Percentiles rank a stretch among this genome's conserved stretches.
phyloP scores from a whole-genome alignment of 1,140 invertebrate genomes.

The Hypothenemus hampei region DNA sequence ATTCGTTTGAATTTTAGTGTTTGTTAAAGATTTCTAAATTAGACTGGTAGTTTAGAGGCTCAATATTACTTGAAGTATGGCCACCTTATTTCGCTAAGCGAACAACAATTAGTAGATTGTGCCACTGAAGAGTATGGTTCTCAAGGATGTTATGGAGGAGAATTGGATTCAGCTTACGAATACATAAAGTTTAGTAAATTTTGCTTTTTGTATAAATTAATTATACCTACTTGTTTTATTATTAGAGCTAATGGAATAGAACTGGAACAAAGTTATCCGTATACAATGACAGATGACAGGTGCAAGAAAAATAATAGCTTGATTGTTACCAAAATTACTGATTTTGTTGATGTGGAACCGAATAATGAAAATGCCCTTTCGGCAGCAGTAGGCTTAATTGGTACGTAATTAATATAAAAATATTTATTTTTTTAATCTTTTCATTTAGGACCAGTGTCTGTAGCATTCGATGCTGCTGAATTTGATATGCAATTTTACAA shows the following conservation, averaged over 20 bases:
- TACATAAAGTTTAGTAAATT: conserved; percentile 62
- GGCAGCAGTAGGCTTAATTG: conserved; percentile 63
- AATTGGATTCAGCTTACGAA: conserved; percentile 87
- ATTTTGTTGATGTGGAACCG: conserved; percentile 74
- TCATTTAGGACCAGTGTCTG: conserved; percentile 78
- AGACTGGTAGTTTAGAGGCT: conserved; percentile 92
- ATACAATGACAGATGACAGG: conserved; percentile 68
- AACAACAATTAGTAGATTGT: conserved; percentile 97
- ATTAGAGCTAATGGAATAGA: conserved; percentile 79
- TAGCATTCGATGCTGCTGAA: conserved; percentile 88
- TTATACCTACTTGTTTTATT: background rate
- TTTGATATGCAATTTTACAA: conserved; percentile 63
- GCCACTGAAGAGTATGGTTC: conserved; percentile 10
- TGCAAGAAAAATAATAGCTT: conserved; percentile 56
- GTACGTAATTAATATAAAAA: conserved; percentile 5
- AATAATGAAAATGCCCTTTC: conserved; percentile 67
- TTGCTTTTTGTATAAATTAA: background rate
- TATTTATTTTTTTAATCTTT: background rate
- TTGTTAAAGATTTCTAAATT: conserved; percentile 25
- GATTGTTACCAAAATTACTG: conserved; percentile 73
- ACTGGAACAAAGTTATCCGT: conserved; percentile 84
- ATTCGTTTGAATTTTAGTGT: background rate
- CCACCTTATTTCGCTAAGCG: conserved; percentile 83
- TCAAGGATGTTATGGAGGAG: conserved; percentile 83
- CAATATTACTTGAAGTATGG: conserved; percentile 85